Evolutionary conservation across 2,888 invertebrate species (phyloP), one percentile per base, ranked within the genome.

Genomic region (Tachystola acroxantha): DNA sequence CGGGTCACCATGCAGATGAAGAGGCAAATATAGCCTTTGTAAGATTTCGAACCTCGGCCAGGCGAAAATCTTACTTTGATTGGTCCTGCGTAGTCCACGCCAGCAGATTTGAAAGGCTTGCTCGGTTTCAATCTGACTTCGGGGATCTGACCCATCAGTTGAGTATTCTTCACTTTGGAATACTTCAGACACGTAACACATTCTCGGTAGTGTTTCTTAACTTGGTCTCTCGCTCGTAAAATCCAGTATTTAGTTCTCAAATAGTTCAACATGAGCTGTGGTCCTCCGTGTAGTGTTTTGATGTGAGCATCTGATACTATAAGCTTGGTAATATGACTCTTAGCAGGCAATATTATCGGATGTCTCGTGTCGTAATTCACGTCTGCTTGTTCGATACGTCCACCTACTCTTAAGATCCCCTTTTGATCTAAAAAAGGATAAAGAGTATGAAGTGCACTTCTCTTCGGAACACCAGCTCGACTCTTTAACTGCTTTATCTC

Each of bases 221-320:
- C 38, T 10, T 24, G 25, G 1, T 36, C 10, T 19, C 7, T 31
- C 5, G 31, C 31, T 2, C 5, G 3, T 2, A 31, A 1, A 3
- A 31, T 41, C 41, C 41, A 46, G 12, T 40, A 48, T 26, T 34
- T 43, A 0, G 35, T 11, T 12, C 46, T 29, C 14, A 48, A 34
- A 7, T 37, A 42, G 13, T 42, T 46, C 2, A 46, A 5, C 42
- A 48, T 47, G 3, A 46, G 11, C 29, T 40, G 36, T 5, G 37
- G 42, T 10, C 54, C 52, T 11, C 50, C 50, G 33, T 55, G 55
- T 3, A 51, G 32, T 2, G 48, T 49, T 31, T 37, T 44, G n/a
- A 32, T n/a, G 9, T 50, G 50, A 3, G 44, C 50, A 10, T 48
- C 46, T 6, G 7, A 26, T 7, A 50, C 27, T 5, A 50, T 6